phyloP scores from a whole-genome alignment of 2,888 invertebrate genomes.

The Nephrotoma flavescens region DNA sequence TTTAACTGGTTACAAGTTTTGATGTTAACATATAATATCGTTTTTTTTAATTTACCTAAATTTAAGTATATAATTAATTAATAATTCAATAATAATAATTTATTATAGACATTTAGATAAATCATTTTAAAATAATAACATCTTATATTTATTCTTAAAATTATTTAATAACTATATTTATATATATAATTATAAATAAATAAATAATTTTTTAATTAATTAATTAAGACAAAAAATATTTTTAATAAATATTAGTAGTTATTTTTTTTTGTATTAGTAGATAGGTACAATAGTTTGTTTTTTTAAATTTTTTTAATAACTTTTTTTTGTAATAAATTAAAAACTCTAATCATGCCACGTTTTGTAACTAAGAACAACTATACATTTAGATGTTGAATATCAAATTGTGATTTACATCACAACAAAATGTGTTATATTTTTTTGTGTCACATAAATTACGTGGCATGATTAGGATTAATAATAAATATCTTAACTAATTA shows the following conservation, averaged over 20 bases:
- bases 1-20: too few species aligned
- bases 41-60: neutral
- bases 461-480: too few species aligned
- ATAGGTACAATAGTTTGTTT: neutral
- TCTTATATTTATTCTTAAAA: neutral
- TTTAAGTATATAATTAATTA: neutral
- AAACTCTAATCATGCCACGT: neutral
- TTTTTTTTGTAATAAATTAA: neutral
- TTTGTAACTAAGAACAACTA: too few species aligned
- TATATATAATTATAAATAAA: neutral
- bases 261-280: neutral
- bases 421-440: too few species aligned
- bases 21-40: neutral
- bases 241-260: neutral
- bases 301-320: neutral
- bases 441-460: too few species aligned
- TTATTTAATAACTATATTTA: neutral
- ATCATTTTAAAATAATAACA: neutral
- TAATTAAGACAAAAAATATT: neutral
- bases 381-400: too few species aligned
- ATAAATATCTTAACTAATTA: too few species aligned
- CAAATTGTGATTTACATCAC: too few species aligned
- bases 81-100: neutral
- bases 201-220: neutral
- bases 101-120: neutral